phyloP scores from a whole-genome alignment of 2,113 vertebrate species.

The Thunnus thynnus region DNA sequence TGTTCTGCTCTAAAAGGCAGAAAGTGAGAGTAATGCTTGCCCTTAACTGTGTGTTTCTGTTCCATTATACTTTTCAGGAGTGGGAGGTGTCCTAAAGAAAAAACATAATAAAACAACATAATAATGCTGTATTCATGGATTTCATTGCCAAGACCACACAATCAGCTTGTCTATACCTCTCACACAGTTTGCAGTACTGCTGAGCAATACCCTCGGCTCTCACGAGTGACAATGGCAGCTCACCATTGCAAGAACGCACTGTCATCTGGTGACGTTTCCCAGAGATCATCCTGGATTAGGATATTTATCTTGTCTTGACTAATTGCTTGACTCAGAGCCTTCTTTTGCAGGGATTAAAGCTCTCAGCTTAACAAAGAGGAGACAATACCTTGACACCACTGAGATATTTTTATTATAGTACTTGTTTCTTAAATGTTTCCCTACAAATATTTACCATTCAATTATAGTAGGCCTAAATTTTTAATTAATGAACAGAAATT shows the following conservation, averaged over 20 bases:
- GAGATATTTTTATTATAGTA: not conserved
- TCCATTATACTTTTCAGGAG: not conserved
- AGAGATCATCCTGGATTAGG: constrained; percentile 72
- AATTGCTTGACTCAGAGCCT: constrained; percentile 28
- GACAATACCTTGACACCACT: constrained; percentile 2
- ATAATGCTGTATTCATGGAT: not conserved
- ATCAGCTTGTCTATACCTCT: not conserved
- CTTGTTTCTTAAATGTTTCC: not conserved
- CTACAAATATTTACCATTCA: no score
- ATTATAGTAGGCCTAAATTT: no score
- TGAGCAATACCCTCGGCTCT: constrained; percentile 7
- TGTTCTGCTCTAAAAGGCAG: not conserved
- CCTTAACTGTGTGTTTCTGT: not conserved
- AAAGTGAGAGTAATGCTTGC: not conserved
- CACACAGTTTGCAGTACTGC: constrained; percentile 13
- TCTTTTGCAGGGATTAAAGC: constrained; percentile 36
- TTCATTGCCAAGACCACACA: not conserved
- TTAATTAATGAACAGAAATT: not conserved
- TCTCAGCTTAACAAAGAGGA: not conserved
- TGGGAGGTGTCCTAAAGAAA: not conserved
- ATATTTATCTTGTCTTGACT: constrained; percentile 51
- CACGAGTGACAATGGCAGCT: constrained; percentile 23
- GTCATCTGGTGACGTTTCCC: constrained; percentile 51
- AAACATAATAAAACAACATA: not conserved
- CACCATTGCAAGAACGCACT: constrained; percentile 22